phyloP scores from a whole-genome alignment of 2,113 vertebrate genomes.

The Casuarius casuarius region DNA sequence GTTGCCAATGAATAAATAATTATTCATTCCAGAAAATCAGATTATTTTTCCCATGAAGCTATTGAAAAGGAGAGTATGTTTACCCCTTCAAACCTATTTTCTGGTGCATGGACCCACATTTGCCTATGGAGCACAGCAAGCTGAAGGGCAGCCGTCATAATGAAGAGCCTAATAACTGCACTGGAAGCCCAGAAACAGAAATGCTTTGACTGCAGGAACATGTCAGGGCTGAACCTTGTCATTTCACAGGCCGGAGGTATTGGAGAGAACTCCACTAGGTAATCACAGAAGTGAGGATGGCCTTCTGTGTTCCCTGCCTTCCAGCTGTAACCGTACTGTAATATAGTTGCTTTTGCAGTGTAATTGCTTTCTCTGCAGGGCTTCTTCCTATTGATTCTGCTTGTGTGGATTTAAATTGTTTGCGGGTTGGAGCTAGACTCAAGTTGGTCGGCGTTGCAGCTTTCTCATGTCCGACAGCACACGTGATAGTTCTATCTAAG shows the following conservation, averaged over 20 bases:
- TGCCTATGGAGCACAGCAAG: not conserved
- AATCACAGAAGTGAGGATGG: slow-evolving; percentile 56
- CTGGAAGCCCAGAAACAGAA: not conserved
- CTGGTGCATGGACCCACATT: not conserved
- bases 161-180: not conserved
- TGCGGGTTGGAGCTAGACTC: slow-evolving; percentile 44
- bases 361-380: slow-evolving; percentile 73
- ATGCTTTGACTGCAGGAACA: slow-evolving; percentile 1
- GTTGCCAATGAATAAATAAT: slow-evolving; percentile 11
- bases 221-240: slow-evolving; percentile 17
- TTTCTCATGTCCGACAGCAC: not conserved
- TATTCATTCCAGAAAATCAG: not conserved
- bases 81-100: not conserved
- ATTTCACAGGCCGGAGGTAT: slow-evolving; percentile 8
- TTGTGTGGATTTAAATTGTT: slow-evolving; percentile 63
- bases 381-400: slow-evolving; percentile 68
- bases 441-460: slow-evolving; percentile 24
- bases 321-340: slow-evolving; percentile 18
- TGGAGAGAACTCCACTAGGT: slow-evolving; percentile 30
- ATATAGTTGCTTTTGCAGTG: slow-evolving; percentile 56
- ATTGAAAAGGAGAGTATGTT: not conserved
- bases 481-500: not conserved
- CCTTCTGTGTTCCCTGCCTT: slow-evolving; percentile 44
- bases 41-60: not conserved
- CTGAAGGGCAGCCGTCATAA: not conserved